phyloP scores from a whole-genome alignment of 2,888 invertebrate genomes.

The Corbicula japonica region DNA sequence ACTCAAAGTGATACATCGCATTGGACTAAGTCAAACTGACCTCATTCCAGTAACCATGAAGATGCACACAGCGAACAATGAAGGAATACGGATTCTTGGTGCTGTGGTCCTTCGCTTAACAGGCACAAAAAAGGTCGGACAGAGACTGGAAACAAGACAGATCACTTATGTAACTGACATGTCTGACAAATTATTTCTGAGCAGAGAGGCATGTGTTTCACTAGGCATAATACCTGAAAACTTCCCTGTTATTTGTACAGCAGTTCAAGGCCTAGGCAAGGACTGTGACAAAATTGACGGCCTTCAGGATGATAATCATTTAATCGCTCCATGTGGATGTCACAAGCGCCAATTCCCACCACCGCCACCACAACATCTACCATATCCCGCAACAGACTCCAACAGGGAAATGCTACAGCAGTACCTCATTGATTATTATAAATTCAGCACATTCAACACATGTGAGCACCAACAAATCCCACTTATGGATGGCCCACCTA shows the following conservation, averaged over 20 bases:
- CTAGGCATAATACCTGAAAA: constrained; percentile 66
- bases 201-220: constrained; percentile 68
- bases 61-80: constrained; percentile 74
- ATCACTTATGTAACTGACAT: constrained; percentile 73
- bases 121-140: constrained; percentile 31
- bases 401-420: constrained; percentile 55
- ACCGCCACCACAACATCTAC: constrained; percentile 55
- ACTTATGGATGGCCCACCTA: constrained; percentile 65
- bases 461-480: constrained; percentile 73
- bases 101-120: constrained; percentile 68
- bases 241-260: constrained; percentile 62
- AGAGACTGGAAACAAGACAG: constrained; percentile 65
- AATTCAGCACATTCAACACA: constrained; percentile 74
- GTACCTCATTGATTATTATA: constrained; percentile 68
- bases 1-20: constrained; percentile 57
- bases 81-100: constrained; percentile 72
- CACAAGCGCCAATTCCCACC: constrained; percentile 50
- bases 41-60: constrained; percentile 75
- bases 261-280: background rate
- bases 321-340: constrained; percentile 34
- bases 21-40: constrained; percentile 63
- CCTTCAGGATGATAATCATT: constrained; percentile 3
- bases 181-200: constrained; percentile 71
- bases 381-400: constrained; percentile 63
- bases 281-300: background rate